A percentile compares a stretch with the other conserved stretches of the same genome.
Conservation (phyloP, 1,140 invertebrate genomes). For the Macrobrachium nipponense region DNA sequence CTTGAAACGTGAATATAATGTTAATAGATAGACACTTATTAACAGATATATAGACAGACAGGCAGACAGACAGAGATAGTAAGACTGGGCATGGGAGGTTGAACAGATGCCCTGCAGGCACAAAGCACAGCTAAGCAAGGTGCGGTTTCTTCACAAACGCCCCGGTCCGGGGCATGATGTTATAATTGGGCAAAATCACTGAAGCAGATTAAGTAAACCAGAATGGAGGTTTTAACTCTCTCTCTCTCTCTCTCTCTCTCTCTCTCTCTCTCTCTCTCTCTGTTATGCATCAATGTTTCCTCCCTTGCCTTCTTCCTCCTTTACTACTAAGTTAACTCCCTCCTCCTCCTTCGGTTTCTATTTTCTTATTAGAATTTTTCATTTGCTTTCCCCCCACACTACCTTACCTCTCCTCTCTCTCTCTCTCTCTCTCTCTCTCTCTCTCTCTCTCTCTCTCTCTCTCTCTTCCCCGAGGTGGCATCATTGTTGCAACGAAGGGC, state of each 20-base stretch:
- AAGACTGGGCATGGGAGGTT: not conserved
- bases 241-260: conserved; percentile 1
- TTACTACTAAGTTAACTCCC: not conserved
- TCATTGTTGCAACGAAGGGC: too few relatives aligned
- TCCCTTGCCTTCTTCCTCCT: not conserved
- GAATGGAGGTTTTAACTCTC: too few relatives aligned
- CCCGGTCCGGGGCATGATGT: too few relatives aligned
- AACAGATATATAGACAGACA: not conserved
- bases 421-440: not conserved
- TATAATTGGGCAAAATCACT: too few relatives aligned
- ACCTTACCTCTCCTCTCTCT: too few relatives aligned
- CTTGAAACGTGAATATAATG: not conserved
- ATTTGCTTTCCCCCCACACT: too few relatives aligned
- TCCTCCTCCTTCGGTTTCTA: not conserved
- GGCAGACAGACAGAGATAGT: not conserved
- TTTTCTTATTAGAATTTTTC: not conserved
- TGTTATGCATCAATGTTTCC: too few relatives aligned
- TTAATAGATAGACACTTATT: not conserved
- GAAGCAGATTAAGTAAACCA: too few relatives aligned
- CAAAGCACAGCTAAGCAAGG: too few relatives aligned
- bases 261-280: not conserved
- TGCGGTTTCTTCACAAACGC: too few relatives aligned
- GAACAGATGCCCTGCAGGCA: too few relatives aligned
- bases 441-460: not conserved
- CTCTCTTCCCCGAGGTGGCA: not conserved